Base-by-base conservation (phyloP, 1,140 invertebrate species). In the Epicauta chinensis region DNA sequence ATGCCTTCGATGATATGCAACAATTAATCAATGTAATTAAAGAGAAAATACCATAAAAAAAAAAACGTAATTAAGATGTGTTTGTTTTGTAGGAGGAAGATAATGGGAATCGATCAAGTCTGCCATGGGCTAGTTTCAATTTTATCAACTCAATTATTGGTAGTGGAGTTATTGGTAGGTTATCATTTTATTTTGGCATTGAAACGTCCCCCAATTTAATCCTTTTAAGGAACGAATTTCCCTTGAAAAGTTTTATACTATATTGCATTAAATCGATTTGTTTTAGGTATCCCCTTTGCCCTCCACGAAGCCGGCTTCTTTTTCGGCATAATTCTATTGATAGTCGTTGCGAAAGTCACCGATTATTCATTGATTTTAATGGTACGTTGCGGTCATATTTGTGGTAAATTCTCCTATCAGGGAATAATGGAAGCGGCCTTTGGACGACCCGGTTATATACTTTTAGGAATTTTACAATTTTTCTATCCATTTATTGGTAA, bases 131-230 rank as follows among this genome's bases (percentile, higher is more conserved):
- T 50, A 88, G 85, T 71, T 92, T 92, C 73, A 93, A 93, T 76
- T 92, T 91, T 71, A 90, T 93, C 66, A 93, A 93, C 73, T 91
- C 89, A n/a, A 93, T 93, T 62, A 85, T 93, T 52, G 91, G 90
- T 39, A 91, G 88, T 63, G 90, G 91, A 50, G 86, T 93, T 42
- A 92, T 93, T 65, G 90, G 90, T 87, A 30, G 32, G 10, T 34
- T 12, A 71, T 77, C 75, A n/a, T n/a, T n/a, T n/a, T n/a, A n/a
- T n/a, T n/a, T n/a, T n/a, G n/a, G n/a, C n/a, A n/a, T n/a, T n/a
- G n/a, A n/a, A n/a, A n/a, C n/a, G n/a, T n/a, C n/a, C n/a, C n/a
- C n/a, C n/a, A n/a, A n/a, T n/a, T n/a, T n/a, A n/a, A n/a, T n/a
- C n/a, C n/a, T n/a, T n/a, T n/a, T n/a, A n/a, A n/a, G n/a, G n/a